Conservation (phyloP, 2,888 invertebrate genomes). For the Melanostoma scalare region DNA sequence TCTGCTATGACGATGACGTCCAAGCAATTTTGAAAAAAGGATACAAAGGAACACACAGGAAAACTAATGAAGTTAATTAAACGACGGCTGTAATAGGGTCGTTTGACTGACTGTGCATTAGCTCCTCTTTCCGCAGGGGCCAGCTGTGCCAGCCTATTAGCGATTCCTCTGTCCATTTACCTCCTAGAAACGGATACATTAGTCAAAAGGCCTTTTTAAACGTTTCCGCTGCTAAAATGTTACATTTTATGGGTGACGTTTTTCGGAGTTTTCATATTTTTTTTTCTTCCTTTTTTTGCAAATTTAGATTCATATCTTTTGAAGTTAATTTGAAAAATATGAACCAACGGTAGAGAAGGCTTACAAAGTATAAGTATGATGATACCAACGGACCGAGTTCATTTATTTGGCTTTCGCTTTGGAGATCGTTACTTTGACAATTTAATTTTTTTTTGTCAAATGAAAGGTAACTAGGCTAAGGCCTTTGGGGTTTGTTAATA, state of each 20-base stretch:
- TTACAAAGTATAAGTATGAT: background rate
- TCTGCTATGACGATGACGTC: background rate
- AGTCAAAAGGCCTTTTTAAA: conserved; percentile 27
- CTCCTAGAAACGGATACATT: conserved; percentile 37
- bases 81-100: conserved; percentile 59
- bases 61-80: conserved; percentile 70
- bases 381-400: background rate
- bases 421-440: too few relatives aligned
- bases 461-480: too few relatives aligned
- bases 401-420: too few relatives aligned
- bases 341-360: background rate
- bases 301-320: background rate
- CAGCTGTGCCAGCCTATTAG: conserved; percentile 37
- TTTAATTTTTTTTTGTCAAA: too few relatives aligned
- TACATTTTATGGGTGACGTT: conserved; percentile 40
- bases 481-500: too few relatives aligned
- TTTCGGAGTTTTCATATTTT: conserved; percentile 1
- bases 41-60: conserved; percentile 24
- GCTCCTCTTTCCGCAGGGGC: conserved; percentile 4
- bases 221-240: conserved; percentile 44
- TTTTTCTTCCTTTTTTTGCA: conserved; percentile 5
- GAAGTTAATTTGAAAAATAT: conserved; percentile 7
- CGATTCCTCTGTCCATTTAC: conserved; percentile 5
- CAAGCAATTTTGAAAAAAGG: conserved; percentile 2
- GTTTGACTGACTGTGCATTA: conserved; percentile 48